Base-by-base conservation (phyloP, 2,797 vertebrate species). In the Sphenodon punctatus region DNA sequence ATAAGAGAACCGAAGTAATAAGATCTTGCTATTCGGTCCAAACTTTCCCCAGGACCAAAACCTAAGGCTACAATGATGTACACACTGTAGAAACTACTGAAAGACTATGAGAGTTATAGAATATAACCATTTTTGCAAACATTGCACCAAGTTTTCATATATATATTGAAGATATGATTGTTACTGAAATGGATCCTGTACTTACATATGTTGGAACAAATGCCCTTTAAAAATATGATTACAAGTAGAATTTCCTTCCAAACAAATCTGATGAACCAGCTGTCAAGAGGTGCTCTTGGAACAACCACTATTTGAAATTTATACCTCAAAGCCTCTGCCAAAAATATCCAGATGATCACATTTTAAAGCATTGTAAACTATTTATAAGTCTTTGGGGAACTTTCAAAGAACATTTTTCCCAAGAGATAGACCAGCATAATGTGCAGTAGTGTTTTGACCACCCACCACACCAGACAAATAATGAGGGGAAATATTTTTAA, bases 281-380 rank as follows among this genome's bases (percentile, higher is more conserved):
- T 76, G 81, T 75, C 63, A 59, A 17, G 61, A 88, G 70, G 32
- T 78, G 65, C 55, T 78, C 56, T 66, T 71, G 84, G 80, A 86
- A 76, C 55, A 55, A 17, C 17, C 43, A 81, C 49, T 82, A 64
- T 12, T 30, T 77, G 66, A 88, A 94, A 90, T 51, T 39, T 43
- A 88, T 77, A 88, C 59, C 39, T 87, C 68, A 59, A 70, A 61
- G 45, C 2, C 72, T 53, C 72, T 69, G 82, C 86, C 87, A 88
- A 86, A 80, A 79, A 82, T 51, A 27, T 48, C 75, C 65, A 88
- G 76, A 90, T 89, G 74, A 90, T 55, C 1, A 83, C 71, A 86
- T 72, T 51, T 25, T 72, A 49, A 90, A 90, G 78, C 77, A 69
- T 86, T 93, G 90, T 76, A 79, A 91, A 78, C 72, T 90, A 89